A percentile compares a stretch with the other conserved stretches of the same genome.
phyloP scores from a whole-genome alignment of 2,888 invertebrate genomes.

The Branchinecta sandiegonensis region DNA sequence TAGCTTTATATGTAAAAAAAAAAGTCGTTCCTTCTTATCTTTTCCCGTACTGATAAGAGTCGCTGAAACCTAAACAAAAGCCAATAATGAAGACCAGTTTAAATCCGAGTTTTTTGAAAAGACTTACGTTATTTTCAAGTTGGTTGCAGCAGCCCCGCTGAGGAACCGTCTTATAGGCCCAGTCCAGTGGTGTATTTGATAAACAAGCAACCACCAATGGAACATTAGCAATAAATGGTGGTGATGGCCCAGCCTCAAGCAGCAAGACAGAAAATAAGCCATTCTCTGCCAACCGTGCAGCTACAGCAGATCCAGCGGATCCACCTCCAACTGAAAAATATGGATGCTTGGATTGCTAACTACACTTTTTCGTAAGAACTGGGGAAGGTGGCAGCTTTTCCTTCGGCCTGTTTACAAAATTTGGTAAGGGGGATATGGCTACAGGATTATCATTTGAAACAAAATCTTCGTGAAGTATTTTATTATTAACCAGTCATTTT shows the following conservation, averaged over 20 bases:
- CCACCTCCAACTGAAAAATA: slow-evolving; percentile 27
- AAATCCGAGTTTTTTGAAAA: not conserved
- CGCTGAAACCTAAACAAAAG: not conserved
- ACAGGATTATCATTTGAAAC: too few relatives aligned
- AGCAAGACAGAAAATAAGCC: slow-evolving; percentile 30
- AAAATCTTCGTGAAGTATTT: too few relatives aligned
- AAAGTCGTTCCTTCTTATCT: not conserved
- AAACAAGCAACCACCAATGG: slow-evolving; percentile 28
- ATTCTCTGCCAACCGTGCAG: slow-evolving; percentile 28
- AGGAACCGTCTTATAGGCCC: slow-evolving; percentile 28
- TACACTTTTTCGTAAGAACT: too few relatives aligned
- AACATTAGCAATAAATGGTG: slow-evolving; percentile 29
- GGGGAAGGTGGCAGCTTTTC: too few relatives aligned
- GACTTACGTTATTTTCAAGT: slow-evolving; percentile 19
- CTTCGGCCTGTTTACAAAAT: too few relatives aligned
- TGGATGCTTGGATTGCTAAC: not conserved
- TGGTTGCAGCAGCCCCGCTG: slow-evolving; percentile 12
- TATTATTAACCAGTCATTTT: too few relatives aligned
- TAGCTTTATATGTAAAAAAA: not conserved
- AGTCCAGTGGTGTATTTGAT: slow-evolving; percentile 29
- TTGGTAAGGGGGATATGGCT: too few relatives aligned
- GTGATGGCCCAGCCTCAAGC: slow-evolving; percentile 33
- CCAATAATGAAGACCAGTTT: not conserved
- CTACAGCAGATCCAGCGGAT: slow-evolving; percentile 27
- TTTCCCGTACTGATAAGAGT: not conserved